A percentile compares a stretch with the other conserved stretches of the same genome.
Conservation (phyloP, 2,888 invertebrate genomes). For the Eupelmus urozonus region DNA sequence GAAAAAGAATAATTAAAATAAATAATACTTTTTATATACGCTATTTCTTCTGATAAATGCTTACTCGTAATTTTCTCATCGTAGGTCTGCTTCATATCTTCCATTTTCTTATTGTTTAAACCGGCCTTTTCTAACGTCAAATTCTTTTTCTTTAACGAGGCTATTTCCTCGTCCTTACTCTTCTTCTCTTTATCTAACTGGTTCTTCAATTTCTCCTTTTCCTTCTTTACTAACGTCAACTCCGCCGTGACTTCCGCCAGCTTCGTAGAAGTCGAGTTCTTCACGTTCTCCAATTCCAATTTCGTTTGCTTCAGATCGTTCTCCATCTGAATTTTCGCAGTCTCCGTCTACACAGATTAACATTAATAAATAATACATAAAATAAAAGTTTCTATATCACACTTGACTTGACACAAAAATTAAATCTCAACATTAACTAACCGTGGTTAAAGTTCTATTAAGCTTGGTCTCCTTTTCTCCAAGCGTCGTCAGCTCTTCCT, state of each 20-base stretch:
- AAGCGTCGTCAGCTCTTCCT: slow-evolving; percentile 78
- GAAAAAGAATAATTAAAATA: background rate
- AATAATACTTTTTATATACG: background rate
- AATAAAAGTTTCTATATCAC: too few relatives aligned
- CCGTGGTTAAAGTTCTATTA: slow-evolving; percentile 70
- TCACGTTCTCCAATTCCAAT: slow-evolving; percentile 80
- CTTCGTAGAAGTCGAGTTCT: slow-evolving; percentile 76
- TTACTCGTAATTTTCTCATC: slow-evolving; percentile 85
- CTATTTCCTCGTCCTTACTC: slow-evolving; percentile 87
- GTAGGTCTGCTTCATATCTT: slow-evolving; percentile 84
- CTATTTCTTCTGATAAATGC: slow-evolving; percentile 62
- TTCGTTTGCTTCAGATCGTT: slow-evolving; percentile 81
- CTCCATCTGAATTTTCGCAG: slow-evolving; percentile 79
- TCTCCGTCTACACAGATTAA: slow-evolving; percentile 79
- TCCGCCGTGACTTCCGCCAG: slow-evolving; percentile 79
- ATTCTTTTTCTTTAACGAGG: slow-evolving; percentile 86
- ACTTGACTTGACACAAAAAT: too few relatives aligned
- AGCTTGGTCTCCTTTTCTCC: slow-evolving; percentile 72
- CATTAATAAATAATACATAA: too few relatives aligned
- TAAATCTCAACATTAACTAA: too few relatives aligned
- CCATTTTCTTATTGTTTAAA: slow-evolving; percentile 82
- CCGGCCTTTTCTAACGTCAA: slow-evolving; percentile 83
- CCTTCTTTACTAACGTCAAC: slow-evolving; percentile 79
- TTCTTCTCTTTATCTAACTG: slow-evolving; percentile 87
- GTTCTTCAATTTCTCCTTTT: slow-evolving; percentile 83